Evolutionary conservation across 2,113 vertebrate species (phyloP), one percentile per base, ranked within the genome.

Genomic region (Indicator indicator): DNA sequence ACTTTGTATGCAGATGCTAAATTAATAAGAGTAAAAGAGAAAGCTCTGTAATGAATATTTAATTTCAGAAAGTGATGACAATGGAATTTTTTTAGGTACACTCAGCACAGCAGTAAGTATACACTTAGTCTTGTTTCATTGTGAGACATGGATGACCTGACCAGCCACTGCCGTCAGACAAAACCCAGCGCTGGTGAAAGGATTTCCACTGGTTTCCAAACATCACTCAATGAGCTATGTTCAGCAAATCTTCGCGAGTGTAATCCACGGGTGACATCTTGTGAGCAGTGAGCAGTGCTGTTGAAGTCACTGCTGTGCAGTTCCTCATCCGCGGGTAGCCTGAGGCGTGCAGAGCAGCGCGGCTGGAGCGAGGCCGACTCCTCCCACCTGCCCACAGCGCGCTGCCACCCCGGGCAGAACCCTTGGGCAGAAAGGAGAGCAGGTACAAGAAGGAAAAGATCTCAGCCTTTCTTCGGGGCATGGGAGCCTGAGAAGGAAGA

Each of bases 191-290:
- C 44, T n/a, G 1, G 12, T 3, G 50, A 9, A 18, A 46, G 4
- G 2, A 6, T 44, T 76, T 23, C 30, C 63, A 2, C 23, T 2
- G 62, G 11, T 60, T 44, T 36, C 27, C 40, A 0, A 4, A n/a
- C 26, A 55, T 3, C 32, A 0, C 26, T 9, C 0, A 0, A 3
- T 30, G 2, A 26, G 38, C 62, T 19, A 40, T 0, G 5, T 1
- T 16, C 46, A 20, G 64, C 40, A 8, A 3, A 3, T 12, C 60
- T 26, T 63, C 27, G 1, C 0, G n/a, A 46, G 11, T 0, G 30
- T 8, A 24, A 55, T 20, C 67, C 71, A 11, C 2, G 78, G 50
- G 89, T 85, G 95, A 93, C 90, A 76, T 79, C 85, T 93, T 33
- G 85, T 15, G 96, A 82, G 67, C 74, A 33, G 42, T 9, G 36